Evolutionary conservation across 2,888 invertebrate species (phyloP).

Genomic region (Leucania comma): DNA sequence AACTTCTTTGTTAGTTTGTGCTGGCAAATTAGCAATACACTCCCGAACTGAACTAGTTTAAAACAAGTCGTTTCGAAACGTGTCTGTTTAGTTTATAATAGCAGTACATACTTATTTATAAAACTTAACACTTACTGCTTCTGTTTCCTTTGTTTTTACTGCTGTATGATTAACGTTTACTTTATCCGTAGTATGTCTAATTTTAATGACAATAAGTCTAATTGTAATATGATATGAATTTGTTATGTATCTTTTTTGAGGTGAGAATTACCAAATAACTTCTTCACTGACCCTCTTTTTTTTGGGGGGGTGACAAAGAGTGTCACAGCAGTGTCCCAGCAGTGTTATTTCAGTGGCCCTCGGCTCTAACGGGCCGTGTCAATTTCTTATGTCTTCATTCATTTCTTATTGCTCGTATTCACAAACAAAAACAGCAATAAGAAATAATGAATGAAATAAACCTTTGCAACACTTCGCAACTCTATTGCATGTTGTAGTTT

Average conservation of each 20-base stretch:
- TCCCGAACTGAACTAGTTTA: slow-evolving; percentile 80
- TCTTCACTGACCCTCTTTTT: too few species aligned
- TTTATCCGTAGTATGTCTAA: slow-evolving; percentile 1
- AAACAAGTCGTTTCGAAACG: slow-evolving; percentile 70
- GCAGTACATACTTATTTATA: slow-evolving; percentile 50
- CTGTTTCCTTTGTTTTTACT: slow-evolving; percentile 31
- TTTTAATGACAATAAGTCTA: slow-evolving; percentile 9
- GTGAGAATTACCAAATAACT: too few species aligned
- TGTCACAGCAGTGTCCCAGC: too few species aligned
- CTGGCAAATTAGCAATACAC: slow-evolving; percentile 79
- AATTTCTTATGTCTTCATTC: slow-evolving; percentile 18
- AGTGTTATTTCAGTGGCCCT: too few species aligned
- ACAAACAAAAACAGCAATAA: slow-evolving; percentile 26
- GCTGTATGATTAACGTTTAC: slow-evolving; percentile 18
- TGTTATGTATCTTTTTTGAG: not conserved
- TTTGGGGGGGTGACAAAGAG: too few species aligned
- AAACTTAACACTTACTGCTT: slow-evolving; percentile 14
- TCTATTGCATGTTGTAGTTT: slow-evolving; percentile 44
- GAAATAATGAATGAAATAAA: slow-evolving; percentile 39
- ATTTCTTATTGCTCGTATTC: slow-evolving; percentile 40
- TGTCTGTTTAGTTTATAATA: slow-evolving; percentile 65
- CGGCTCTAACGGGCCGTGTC: too few species aligned
- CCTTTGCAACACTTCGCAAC: slow-evolving; percentile 56
- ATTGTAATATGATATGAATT: slow-evolving; percentile 10
- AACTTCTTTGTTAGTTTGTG: slow-evolving; percentile 77